Base-by-base conservation (phyloP, 92 coral and sea anemone genomes). In the Galaxea fascicularis region DNA sequence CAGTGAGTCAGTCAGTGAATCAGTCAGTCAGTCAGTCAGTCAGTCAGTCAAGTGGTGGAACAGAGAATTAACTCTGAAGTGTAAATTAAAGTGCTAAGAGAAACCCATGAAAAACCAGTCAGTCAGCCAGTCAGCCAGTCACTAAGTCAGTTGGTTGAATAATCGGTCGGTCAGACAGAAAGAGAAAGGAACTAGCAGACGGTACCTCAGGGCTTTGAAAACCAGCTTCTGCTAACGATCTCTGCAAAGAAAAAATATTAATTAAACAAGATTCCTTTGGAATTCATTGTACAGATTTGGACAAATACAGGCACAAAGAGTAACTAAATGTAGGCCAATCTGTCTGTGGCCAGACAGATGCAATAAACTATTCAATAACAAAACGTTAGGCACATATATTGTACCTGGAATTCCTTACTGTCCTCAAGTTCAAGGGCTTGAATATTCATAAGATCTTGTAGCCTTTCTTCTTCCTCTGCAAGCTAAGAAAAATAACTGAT, bases 131-230 rank as follows among this genome's bases (percentile, higher is more conserved):
- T 35, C 41, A 2, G 41, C 6, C 3, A 35, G 41, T 35, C 41
- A 35, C 3, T 35, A 2, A 35, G 41, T 35, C 41, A 35, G 2
- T 35, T 35, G 41, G 41, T 35, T 35, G 41, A 35, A 35, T 2
- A 6, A 6, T 35, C 41, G 6, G 41, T 35, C 41, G 6, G 41
- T 47, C 12, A 27, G 75, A n/a, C 46, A 31, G 67, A 54, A 35
- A 31, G 54, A 39, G 14, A 67, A 25, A 66, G 12, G 4, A 10
- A 68, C 77, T 18, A 9, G 24, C 76, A 66, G 18, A 49, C 4
- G 22, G 11, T 80, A 96, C 98, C 98, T 94, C 98, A 65, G 89
- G 22, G 30, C 92, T 85, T 85, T 94, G 98, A 76, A 96, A 92
- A 0, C 96, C 98, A 45, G 87, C 93, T 71, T 79, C 94, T 71